phyloP scores from a whole-genome alignment of 2,888 invertebrate species.

The Erannis defoliaria region DNA sequence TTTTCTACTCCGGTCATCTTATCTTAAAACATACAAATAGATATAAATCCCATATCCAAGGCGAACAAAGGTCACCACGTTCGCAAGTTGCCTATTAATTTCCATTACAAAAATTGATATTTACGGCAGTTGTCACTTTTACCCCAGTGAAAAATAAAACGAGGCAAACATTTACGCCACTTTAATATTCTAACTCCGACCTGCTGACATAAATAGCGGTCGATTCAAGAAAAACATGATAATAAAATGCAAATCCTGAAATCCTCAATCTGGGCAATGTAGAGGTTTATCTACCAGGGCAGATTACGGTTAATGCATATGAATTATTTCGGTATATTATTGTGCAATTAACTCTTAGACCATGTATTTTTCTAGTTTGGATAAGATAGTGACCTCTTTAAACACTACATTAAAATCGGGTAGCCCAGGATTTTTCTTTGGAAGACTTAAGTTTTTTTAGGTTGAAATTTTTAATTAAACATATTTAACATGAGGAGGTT shows the following conservation, averaged over 20 bases:
- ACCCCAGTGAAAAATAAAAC: background rate
- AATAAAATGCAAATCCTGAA: constrained; percentile 22
- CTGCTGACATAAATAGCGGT: background rate
- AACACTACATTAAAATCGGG: too few relatives aligned
- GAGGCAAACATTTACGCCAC: background rate
- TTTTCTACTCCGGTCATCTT: too few relatives aligned
- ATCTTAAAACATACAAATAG: background rate
- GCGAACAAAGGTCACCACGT: background rate
- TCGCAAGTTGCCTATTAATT: background rate
- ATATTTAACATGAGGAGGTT: too few relatives aligned
- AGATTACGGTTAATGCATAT: background rate
- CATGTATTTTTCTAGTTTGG: too few relatives aligned
- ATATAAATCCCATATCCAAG: background rate
- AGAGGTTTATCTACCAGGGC: constrained; percentile 4
- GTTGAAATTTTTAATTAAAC: too few relatives aligned
- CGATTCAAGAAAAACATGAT: constrained; percentile 11
- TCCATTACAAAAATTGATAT: background rate
- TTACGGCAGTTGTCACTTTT: background rate
- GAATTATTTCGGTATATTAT: background rate
- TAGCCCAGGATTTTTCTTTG: too few relatives aligned
- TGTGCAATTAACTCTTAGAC: too few relatives aligned
- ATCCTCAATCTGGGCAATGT: constrained; percentile 19
- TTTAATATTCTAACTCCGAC: constrained; percentile 1
- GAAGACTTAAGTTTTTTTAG: too few relatives aligned
- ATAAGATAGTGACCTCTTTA: too few relatives aligned